Percentiles rank a stretch among this genome's conserved stretches.
Conservation (phyloP, 1,140 invertebrate species). For the Acyrthosiphon pisum region DNA sequence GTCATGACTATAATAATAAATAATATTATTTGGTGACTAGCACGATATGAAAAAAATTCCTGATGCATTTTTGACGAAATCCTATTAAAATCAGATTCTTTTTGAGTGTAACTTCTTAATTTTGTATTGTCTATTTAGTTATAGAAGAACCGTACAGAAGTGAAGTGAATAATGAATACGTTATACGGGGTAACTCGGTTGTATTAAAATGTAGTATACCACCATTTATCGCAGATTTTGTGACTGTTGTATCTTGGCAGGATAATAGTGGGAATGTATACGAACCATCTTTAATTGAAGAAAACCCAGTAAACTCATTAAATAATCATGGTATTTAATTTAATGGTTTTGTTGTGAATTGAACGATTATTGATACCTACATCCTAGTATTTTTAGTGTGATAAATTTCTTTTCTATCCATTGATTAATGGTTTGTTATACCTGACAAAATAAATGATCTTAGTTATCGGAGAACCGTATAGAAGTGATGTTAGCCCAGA, state of each 20-base stretch:
- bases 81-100: background rate
- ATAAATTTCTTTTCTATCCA: background rate
- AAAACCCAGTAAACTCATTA: background rate
- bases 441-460: conserved; percentile 61
- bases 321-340: conserved; percentile 9
- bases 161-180: conserved; percentile 92
- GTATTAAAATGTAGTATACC: conserved; percentile 92
- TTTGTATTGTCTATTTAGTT: conserved; percentile 67
- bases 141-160: conserved; percentile 88
- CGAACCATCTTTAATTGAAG: background rate
- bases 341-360: background rate
- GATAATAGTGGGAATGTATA: conserved; percentile 51
- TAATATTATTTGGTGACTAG: background rate
- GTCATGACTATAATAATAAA: background rate
- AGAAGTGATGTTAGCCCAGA: conserved; percentile 90
- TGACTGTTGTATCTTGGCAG: conserved; percentile 86
- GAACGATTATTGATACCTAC: background rate
- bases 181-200: conserved; percentile 91
- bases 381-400: conserved; percentile 1
- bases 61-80: background rate
- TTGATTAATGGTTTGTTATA: background rate
- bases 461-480: conserved; percentile 88
- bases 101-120: background rate
- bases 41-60: background rate
- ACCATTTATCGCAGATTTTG: conserved; percentile 90